Conservation (phyloP, 2,113 vertebrate genomes). For the Nanorana parkeri region DNA sequence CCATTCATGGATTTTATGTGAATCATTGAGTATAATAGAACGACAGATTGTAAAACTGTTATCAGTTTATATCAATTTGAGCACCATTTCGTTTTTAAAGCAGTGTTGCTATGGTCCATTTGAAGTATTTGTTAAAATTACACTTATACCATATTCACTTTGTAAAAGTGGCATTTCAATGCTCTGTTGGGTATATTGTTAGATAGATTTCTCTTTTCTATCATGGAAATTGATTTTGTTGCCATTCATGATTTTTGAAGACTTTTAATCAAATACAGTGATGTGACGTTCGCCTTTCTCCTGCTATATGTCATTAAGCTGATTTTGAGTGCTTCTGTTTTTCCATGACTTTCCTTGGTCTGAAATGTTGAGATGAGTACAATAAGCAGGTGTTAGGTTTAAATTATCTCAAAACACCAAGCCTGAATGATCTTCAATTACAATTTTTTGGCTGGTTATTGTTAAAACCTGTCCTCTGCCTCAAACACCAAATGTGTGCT, state of each 20-base stretch:
- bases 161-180: conserved; percentile 40
- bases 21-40: conserved; percentile 33
- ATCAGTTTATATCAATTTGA: conserved; percentile 49
- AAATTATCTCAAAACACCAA: too few species aligned
- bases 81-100: conserved; percentile 48
- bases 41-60: conserved; percentile 13
- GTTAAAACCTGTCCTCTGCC: too few species aligned
- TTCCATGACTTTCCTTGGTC: neutral
- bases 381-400: too few species aligned
- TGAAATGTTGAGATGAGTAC: neutral
- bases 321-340: neutral
- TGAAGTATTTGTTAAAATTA: conserved; percentile 52
- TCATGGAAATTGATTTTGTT: conserved; percentile 22
- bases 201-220: conserved; percentile 31
- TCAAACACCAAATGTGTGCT: too few species aligned
- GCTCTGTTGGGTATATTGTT: conserved; percentile 42
- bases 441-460: too few species aligned
- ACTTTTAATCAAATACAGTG: neutral
- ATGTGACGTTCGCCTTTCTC: neutral
- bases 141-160: conserved; percentile 47
- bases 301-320: neutral
- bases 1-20: conserved; percentile 18
- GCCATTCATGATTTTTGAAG: conserved; percentile 9
- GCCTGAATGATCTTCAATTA: too few species aligned
- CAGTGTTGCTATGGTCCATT: conserved; percentile 50